Evolutionary conservation across 2,888 invertebrate genomes (phyloP).

Genomic region (Argyresthia albistria): DNA sequence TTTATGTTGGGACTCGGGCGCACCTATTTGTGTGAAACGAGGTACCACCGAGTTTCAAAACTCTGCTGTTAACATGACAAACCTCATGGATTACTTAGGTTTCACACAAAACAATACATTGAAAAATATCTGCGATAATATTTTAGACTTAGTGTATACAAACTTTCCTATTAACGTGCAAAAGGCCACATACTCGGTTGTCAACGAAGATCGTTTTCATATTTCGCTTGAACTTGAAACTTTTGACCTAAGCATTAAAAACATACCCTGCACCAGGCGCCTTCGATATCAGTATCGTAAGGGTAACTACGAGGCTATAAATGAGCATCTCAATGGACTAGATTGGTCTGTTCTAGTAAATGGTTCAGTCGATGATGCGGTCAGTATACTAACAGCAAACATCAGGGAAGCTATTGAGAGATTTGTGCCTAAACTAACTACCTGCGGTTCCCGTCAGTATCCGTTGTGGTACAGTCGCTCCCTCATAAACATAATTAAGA

Average conservation of each 20-base stretch:
- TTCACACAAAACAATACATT: background rate
- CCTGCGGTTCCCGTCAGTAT: no score
- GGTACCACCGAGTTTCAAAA: background rate
- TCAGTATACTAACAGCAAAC: background rate
- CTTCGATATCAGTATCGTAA: background rate
- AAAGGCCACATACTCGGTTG: background rate
- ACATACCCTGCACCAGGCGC: background rate
- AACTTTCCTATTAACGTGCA: background rate
- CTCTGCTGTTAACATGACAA: background rate
- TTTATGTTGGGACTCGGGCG: background rate
- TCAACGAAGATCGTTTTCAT: background rate
- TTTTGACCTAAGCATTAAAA: background rate
- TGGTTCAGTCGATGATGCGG: background rate
- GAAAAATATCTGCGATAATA: background rate
- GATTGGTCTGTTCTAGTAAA: background rate
- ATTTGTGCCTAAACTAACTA: no score
- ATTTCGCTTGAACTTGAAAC: background rate
- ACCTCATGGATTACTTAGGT: background rate
- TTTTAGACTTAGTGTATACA: background rate
- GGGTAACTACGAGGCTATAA: background rate
- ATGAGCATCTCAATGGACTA: no score
- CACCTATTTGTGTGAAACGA: background rate
- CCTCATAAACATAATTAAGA: no score
- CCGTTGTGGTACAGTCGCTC: no score
- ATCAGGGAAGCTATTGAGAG: no score